Percentiles rank a stretch among this genome's conserved stretches.
These are phyloP conservation scores for Clitarchus hookeri DNA, from an alignment of 2,888 invertebrate species.

Conservation along the genomic window DNA sequence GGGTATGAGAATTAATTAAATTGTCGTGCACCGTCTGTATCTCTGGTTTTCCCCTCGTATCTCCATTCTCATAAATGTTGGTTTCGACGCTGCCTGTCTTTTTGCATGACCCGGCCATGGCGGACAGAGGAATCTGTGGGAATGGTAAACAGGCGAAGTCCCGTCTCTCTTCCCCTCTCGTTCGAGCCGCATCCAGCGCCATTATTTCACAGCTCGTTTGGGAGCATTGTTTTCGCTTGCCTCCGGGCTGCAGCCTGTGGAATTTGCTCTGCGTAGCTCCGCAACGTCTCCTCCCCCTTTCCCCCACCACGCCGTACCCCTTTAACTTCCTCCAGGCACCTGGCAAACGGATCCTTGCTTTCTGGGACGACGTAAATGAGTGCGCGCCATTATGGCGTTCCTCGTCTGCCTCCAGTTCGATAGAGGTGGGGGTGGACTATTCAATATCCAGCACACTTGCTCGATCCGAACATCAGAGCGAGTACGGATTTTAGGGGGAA, in stretches of 20 bases:
- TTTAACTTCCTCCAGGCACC: background rate
- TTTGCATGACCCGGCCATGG: background rate
- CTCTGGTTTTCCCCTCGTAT: background rate
- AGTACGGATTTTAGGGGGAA: background rate
- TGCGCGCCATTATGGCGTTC: background rate
- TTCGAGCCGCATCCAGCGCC: background rate
- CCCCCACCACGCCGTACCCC: background rate
- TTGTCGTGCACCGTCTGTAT: background rate
- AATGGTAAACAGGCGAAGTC: conserved; percentile 14
- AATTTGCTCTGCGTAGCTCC: background rate
- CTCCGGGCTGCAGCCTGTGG: conserved; percentile 6
- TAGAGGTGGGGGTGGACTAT: background rate
- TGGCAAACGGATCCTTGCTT: background rate
- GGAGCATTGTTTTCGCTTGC: background rate
- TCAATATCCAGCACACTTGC: background rate
- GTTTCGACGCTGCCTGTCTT: background rate
- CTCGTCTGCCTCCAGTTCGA: background rate
- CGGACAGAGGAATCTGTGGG: conserved; percentile 7
- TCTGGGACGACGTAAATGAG: background rate
- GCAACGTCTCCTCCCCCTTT: background rate
- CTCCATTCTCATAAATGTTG: background rate
- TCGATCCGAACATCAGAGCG: background rate
- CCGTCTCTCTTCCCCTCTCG: background rate
- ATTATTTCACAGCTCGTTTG: conserved; percentile 14
- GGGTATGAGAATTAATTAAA: background rate